These are phyloP conservation scores for Trichonephila inaurata DNA, from an alignment of 1,140 invertebrate genomes.

Conservation along the genomic window DNA sequence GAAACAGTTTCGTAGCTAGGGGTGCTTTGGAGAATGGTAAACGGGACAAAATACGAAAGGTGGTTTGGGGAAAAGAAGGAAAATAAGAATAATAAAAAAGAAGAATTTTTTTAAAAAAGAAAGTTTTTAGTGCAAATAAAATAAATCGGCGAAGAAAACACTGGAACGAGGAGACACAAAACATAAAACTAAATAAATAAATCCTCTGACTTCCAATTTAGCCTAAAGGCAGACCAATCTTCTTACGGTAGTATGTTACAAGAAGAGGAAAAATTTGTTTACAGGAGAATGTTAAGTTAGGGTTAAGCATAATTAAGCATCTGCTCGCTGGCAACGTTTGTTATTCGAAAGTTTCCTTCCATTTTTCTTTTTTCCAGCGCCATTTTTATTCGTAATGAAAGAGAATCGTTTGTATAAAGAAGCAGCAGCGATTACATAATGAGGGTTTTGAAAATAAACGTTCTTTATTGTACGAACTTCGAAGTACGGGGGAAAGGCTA, in stretches of 20 bases:
- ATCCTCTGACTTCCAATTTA: conserved; percentile 22
- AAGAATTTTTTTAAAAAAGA: not conserved
- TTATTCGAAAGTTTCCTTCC: conserved; percentile 33
- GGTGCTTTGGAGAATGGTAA: conserved; percentile 10
- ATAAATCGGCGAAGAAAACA: conserved; percentile 33
- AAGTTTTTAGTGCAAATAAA: conserved; percentile 49
- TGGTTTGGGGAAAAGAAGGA: not conserved
- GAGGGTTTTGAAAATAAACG: conserved; percentile 21
- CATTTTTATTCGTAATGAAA: conserved; percentile 42
- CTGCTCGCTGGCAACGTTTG: not conserved
- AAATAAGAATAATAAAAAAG: no score
- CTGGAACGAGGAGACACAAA: not conserved
- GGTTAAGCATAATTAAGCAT: conserved; percentile 55
- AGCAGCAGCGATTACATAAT: conserved; percentile 35
- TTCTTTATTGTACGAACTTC: conserved; percentile 24
- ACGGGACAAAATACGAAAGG: conserved; percentile 43
- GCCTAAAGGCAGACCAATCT: not conserved
- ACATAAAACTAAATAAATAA: conserved; percentile 1
- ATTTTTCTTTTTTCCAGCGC: not conserved
- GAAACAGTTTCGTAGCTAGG: conserved; percentile 36
- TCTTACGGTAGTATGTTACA: not conserved
- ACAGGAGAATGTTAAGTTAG: not conserved
- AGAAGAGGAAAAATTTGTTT: conserved; percentile 32
- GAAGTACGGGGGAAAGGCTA: not conserved
- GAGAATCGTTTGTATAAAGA: conserved; percentile 23